Base-by-base conservation (phyloP, 2,888 invertebrate genomes). In the Polyommatus iphigenia region DNA sequence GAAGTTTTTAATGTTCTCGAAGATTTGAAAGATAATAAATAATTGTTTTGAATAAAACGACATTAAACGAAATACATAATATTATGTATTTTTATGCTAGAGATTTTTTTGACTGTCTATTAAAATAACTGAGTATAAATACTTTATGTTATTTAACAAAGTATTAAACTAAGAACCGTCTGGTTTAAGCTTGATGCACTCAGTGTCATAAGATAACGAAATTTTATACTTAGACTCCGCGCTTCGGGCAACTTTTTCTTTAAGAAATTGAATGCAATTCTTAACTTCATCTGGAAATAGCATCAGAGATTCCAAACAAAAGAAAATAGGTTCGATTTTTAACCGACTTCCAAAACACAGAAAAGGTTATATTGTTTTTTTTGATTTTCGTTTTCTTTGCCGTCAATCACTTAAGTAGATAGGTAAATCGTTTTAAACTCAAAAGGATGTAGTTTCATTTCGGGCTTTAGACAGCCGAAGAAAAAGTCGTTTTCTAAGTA, bases 141-240 rank as follows among this genome's bases (percentile, higher is more conserved):
- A 59, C 57, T 7, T 41, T 41, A 8, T 24, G 10, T 62, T 62
- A 62, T 67, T 67, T 15, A 32, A 67, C 18, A 32, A 67, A 67
- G 4, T 29, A 32, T 15, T 29, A 67, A 67, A 32, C 18, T 67
- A 29, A 67, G 32, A 67, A 29, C 24, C 24, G 10, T 32, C 67
- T 18, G 29, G 15, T 67, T 67, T 29, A 6, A 15, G 67, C 18
- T 32, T 32, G 15, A 67, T 67, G 29, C 67, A 15, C 67, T 67
- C 29, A 67, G 67, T 67, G 67, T 29, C 67, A 67, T 67, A 32
- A 67, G 29, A 67, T 67, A 67, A 67, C 29, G 67, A 67, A 67
- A 67, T 67, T 67, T 67, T 67, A 67, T 67, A 32, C 29, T 67
- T 67, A 67, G 24, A 20, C 62, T 13, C 62, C 15, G 29, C 5